Evolutionary conservation across 1,140 invertebrate species (phyloP).

Genomic region (Sycophaga agraensis): DNA sequence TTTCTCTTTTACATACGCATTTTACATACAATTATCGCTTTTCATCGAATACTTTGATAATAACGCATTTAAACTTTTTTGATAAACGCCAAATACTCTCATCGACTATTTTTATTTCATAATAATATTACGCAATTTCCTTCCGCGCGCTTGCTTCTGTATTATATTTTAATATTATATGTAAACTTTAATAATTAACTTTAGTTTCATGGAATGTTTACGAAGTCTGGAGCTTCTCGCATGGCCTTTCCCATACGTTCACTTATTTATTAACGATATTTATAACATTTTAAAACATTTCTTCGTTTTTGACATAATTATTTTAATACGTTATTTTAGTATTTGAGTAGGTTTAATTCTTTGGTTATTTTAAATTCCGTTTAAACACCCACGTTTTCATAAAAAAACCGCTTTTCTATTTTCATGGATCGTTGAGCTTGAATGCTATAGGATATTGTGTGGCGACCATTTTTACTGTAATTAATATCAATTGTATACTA

Average conservation of each 20-base stretch:
- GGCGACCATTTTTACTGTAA: too few relatives aligned
- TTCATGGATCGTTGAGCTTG: constrained; percentile 15
- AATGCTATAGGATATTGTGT: too few relatives aligned
- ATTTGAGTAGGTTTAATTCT: neutral
- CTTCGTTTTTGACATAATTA: neutral
- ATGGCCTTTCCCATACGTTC: neutral
- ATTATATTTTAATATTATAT: too few relatives aligned
- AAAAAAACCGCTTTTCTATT: constrained; percentile 14
- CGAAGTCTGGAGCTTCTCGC: constrained; percentile 21
- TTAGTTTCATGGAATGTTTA: constrained; percentile 23
- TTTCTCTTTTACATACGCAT: neutral
- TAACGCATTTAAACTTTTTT: constrained; percentile 4
- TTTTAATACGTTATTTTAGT: neutral
- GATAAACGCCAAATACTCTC: constrained; percentile 1
- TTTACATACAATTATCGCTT: neutral
- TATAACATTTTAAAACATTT: neutral
- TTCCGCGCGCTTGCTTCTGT: neutral
- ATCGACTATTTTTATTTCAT: neutral
- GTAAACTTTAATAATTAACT: constrained; percentile 15
- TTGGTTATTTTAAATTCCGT: neutral
- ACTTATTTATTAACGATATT: neutral
- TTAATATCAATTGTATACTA: too few relatives aligned
- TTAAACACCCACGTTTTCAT: neutral
- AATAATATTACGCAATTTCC: neutral
- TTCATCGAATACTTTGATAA: neutral